phyloP scores from a whole-genome alignment of 2,797 vertebrate species.

The Smutsia temminckii region DNA sequence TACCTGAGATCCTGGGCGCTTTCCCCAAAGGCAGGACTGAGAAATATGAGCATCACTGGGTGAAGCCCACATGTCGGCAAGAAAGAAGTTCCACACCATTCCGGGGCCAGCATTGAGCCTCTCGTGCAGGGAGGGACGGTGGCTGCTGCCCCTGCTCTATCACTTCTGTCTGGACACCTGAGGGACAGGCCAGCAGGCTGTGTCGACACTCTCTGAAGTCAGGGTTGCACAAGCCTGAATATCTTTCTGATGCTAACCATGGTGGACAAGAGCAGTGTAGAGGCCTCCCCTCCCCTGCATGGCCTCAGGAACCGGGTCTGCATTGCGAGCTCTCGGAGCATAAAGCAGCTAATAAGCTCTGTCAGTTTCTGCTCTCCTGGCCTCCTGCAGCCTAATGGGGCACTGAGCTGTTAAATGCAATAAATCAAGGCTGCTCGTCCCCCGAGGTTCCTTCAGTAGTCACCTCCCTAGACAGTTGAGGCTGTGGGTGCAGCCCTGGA shows the following conservation, averaged over 20 bases:
- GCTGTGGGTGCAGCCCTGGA: not conserved
- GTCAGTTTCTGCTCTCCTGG: constrained; percentile 76
- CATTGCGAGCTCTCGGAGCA: constrained; percentile 75
- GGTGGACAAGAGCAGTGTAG: constrained; percentile 37
- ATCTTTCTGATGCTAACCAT: not conserved
- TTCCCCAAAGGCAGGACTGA: not conserved
- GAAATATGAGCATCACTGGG: not conserved
- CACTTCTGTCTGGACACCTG: not conserved
- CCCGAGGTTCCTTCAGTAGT: not conserved
- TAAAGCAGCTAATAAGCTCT: constrained; percentile 81
- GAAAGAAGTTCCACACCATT: not conserved
- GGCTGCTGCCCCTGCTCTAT: not conserved
- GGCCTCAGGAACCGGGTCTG: constrained; percentile 70
- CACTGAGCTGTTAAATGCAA: constrained; percentile 85
- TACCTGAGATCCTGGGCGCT: too few species aligned
- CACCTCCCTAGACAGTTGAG: constrained; percentile 45
- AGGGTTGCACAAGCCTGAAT: not conserved
- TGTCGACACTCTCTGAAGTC: not conserved
- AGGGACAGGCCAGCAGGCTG: not conserved
- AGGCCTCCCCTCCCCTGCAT: not conserved
- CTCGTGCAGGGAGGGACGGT: not conserved
- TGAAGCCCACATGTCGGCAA: not conserved
- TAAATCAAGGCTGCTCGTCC: constrained; percentile 75
- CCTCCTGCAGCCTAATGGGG: constrained; percentile 73
- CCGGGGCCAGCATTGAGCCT: not conserved